Evolutionary conservation across 2,888 invertebrate species (phyloP), one percentile per base, ranked within the genome.

Genomic region (Buathra laborator): DNA sequence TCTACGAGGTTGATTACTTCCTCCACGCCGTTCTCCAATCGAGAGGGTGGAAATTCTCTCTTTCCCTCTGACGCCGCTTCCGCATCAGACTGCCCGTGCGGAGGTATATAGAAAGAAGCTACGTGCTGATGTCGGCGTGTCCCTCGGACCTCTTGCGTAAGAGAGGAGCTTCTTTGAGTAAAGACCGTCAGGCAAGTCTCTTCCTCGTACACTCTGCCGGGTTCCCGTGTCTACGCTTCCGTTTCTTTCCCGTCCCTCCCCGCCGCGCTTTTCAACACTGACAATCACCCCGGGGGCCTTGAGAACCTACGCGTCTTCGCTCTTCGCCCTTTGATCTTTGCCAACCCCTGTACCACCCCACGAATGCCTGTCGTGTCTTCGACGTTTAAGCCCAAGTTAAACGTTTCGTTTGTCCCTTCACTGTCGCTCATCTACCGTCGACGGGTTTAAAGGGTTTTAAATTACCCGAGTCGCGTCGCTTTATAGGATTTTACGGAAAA

Each of bases 1-100:
- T 87, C 87, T 86, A 86, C 78, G 72, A 75, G 85, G 80, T 87
- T 86, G 88, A 88, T 88, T 88, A 87, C 87, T 84, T 86, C 74
- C 85, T 86, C 80, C 70, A 68, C 81, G 75, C 71, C 68, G 44
- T 29, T n/a, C 48, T 12, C 29, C 56, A 64, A 77, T 75, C 66
- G 53, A 16, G 70, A 44, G 32, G 46, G 64, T 10, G n/a, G 44
- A 32, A 46, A 51, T 46, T 24, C 67, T 59, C 66, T 66, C 37
- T 75, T 19, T 43, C 32, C 56, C 46, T 51, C 24, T 48, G 19
- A 12, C 46, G 12, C 1, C 12, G 66, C 19, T 67, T 67, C 66
- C 16, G 43, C 44, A 46, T 37, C 19, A 67, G 19, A 53, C 53
- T 19, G 53, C 0, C 53, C 53, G 53, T 37, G 37, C 37, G 37